These are phyloP conservation scores for Aeoliscus strigatus DNA, from an alignment of 2,797 vertebrate species.

Conservation along the genomic window DNA sequence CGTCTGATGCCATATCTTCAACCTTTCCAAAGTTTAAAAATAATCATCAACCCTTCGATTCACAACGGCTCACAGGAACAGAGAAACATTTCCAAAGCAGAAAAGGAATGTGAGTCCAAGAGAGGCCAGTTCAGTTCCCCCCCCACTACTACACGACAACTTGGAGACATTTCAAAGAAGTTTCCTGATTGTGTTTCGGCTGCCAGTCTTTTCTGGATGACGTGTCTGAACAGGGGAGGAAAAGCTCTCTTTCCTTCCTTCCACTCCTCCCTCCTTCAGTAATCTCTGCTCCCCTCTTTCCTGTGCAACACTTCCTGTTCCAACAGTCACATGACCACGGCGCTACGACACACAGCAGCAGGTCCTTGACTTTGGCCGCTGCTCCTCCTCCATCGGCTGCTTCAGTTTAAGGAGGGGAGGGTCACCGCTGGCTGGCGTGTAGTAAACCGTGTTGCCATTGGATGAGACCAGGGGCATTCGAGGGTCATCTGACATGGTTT, in stretches of 20 bases:
- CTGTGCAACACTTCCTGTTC: slow-evolving; percentile 30
- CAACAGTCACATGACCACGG: slow-evolving; percentile 2
- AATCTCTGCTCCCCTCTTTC: slow-evolving; percentile 4
- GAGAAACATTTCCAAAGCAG: neutral
- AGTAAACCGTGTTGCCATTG: slow-evolving; percentile 89
- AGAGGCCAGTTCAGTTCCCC: slow-evolving; percentile 2
- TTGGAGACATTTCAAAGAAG: slow-evolving; percentile 7
- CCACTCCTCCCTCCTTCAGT: slow-evolving; percentile 8
- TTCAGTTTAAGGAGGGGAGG: slow-evolving; percentile 91
- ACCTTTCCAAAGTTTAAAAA: slow-evolving; percentile 10
- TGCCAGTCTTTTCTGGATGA: slow-evolving; percentile 5
- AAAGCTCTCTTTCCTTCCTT: slow-evolving; percentile 19
- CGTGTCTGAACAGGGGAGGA: slow-evolving; percentile 13
- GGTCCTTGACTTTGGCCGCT: slow-evolving; percentile 79
- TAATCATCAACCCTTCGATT: slow-evolving; percentile 4
- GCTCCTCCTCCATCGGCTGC: slow-evolving; percentile 90
- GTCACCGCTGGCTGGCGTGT: slow-evolving; percentile 91
- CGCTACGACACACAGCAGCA: slow-evolving; percentile 92
- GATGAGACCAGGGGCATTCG: slow-evolving; percentile 89
- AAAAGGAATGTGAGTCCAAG: slow-evolving; percentile 19
- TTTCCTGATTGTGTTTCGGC: slow-evolving; percentile 7
- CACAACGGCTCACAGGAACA: neutral
- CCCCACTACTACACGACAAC: slow-evolving; percentile 10
- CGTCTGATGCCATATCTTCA: slow-evolving; percentile 34
- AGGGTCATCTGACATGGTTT: slow-evolving; percentile 77